Evolutionary conservation across 53 echinoderm and acorn worm genomes (phyloP), one percentile per base, ranked within the genome.

Genomic region (Patiria pectinifera): DNA sequence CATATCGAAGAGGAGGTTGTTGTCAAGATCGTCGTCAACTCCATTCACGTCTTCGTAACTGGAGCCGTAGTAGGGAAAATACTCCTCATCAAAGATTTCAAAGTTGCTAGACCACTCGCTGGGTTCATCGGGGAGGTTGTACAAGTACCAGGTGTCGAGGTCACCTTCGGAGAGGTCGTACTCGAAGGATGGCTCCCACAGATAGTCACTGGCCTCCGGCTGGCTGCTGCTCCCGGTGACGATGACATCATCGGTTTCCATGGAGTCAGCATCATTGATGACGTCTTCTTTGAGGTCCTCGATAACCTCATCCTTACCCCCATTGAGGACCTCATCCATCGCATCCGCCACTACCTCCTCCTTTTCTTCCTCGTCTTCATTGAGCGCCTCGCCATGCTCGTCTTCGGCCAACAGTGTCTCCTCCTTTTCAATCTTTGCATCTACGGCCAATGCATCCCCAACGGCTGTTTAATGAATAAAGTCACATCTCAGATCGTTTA

Each of bases 111-210:
- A 90, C 90, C 90, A 63, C 85, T 85, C 18, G 69, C 19, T 45
- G 46, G 90, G 90, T 21, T 90, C 69, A 43, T 90, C 21, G 12
- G 90, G 89, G 61, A 79, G 80, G 71, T 90, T 80, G 90, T 90
- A 46, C 0, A 84, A 16, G 13, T 69, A 80, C 90, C 81, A 90
- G 47, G 90, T 62, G 90, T n/a, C 21, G 63, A 81, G 19, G 79
- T 89, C 83, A 22, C 18, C 63, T 24, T 45, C 63, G 18, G 70
- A 11, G 45, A 63, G 62, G 90, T 80, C 80, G 63, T 90, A 90
- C 47, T 89, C 75, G 18, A 62, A 45, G 13, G 90, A 90, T 48
- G 90, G 90, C 47, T 90, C 82, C 90, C 80, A 49, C 81, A 81
- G 81, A 63, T 90, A 90, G 82, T 90, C 90, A 45, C 53, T 45